Percentiles rank a stretch among this genome's conserved stretches.
Evolutionary conservation across 2,888 invertebrate species (phyloP).

Genomic region (Epinotia bilunana): DNA sequence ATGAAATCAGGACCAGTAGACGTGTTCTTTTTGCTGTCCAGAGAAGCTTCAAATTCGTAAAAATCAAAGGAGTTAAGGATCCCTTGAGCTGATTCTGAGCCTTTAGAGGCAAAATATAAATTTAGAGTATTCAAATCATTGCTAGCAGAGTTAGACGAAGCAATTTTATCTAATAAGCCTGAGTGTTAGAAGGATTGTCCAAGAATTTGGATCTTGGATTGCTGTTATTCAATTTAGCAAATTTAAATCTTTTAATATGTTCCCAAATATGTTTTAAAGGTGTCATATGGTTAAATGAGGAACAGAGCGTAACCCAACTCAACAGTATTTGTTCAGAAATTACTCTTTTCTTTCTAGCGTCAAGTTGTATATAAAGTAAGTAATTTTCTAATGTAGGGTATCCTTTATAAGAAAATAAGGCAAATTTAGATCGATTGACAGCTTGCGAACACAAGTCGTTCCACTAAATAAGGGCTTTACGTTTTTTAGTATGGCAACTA

Average conservation of each 20-base stretch:
- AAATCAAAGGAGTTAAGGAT: not conserved
- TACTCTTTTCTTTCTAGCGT: conserved; percentile 9
- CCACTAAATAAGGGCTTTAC: conserved; percentile 4
- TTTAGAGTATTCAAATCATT: not conserved
- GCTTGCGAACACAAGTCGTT: not conserved
- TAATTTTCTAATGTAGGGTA: conserved; percentile 9
- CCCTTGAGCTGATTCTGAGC: not conserved
- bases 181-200: not conserved
- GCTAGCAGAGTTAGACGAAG: not conserved
- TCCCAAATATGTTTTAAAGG: conserved; percentile 5
- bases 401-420: conserved; percentile 6
- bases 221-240: not conserved
- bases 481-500: not conserved
- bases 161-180: conserved; percentile 8
- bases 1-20: conserved; percentile 12
- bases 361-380: not conserved
- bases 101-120: not conserved
- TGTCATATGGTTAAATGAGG: conserved; percentile 10
- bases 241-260: conserved; percentile 10
- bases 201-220: not conserved
- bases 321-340: conserved; percentile 5
- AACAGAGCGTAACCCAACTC: conserved; percentile 5
- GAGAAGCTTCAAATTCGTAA: conserved; percentile 12
- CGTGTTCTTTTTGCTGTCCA: not conserved
- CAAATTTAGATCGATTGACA: conserved; percentile 1